Base-by-base conservation (phyloP, 2,888 invertebrate species). In the Meganola albula region DNA sequence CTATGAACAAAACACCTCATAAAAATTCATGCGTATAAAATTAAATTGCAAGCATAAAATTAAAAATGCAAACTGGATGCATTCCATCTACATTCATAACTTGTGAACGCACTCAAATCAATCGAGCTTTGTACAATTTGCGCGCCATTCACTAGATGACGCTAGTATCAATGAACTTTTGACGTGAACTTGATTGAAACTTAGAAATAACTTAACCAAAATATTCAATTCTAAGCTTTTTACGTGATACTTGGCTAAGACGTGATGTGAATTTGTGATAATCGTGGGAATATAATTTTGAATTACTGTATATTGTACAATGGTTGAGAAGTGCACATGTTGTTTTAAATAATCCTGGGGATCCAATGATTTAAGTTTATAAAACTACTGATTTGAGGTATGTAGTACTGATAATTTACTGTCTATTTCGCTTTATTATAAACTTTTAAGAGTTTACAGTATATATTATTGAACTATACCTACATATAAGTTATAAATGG, bases 151-250 rank as follows among this genome's bases (percentile, higher is more conserved):
- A 54, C 69, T 74, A 84, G 84, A 77, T 82, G 82, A 69, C 78
- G 61, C 40, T 43, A 59, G 59, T 38, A 44, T 59, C 59, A 66
- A 68, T 82, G 84, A 84, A 85, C 84, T 85, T 84, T 84, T 85
- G 84, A 85, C 84, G 78, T 83, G 78, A 83, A 84, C 83, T 84
- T 83, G 71, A 74, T 71, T 68, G 69, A 63, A 78, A 80, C 74
- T 80, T 75, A 59, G 68, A 75, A n/a, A 71, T 73, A 79, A 74
- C 73, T 74, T 84, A 78, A 74, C 80, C 82, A 83, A 82, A 84
- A 80, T 82, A 82, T 48, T n/a, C n/a, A n/a, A n/a, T 20, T 66
- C 70, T 77, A 62, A 76, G 73, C 70, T 75, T 79, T 75, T 70
- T 73, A 62, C 70, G 73, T 71, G n/a, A n/a, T n/a, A n/a, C n/a